A percentile compares a stretch with the other conserved stretches of the same genome.
Conservation (phyloP, 2,888 invertebrate species). For the Tiliacea citrago region DNA sequence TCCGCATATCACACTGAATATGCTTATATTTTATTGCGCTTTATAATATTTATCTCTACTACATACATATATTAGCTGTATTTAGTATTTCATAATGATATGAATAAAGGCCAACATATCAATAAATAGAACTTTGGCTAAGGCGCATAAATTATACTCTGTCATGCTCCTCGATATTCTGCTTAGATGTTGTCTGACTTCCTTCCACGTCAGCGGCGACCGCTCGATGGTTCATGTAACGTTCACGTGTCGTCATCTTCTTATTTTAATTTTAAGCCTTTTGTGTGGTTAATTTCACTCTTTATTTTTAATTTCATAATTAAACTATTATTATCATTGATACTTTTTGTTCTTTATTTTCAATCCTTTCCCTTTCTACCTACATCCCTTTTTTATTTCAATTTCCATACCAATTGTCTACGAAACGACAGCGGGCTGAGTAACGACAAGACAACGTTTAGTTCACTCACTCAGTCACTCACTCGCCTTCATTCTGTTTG, state of each 20-base stretch:
- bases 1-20: slow-evolving; percentile 83
- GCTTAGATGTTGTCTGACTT: slow-evolving; percentile 67
- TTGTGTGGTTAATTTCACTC: slow-evolving; percentile 90
- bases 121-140: slow-evolving; percentile 83
- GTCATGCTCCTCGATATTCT: slow-evolving; percentile 68
- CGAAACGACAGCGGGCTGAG: slow-evolving; percentile 70
- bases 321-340: slow-evolving; percentile 90
- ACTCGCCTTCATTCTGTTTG: slow-evolving; percentile 61
- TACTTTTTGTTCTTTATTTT: slow-evolving; percentile 87
- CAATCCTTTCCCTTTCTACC: slow-evolving; percentile 78
- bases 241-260: slow-evolving; percentile 82
- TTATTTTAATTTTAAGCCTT: slow-evolving; percentile 89
- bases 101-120: slow-evolving; percentile 87
- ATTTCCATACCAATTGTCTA: slow-evolving; percentile 82
- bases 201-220: slow-evolving; percentile 66
- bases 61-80: slow-evolving; percentile 80
- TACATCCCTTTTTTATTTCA: slow-evolving; percentile 73
- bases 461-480: slow-evolving; percentile 46
- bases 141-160: slow-evolving; percentile 78
- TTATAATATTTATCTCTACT: slow-evolving; percentile 79
- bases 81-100: slow-evolving; percentile 77
- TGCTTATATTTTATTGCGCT: slow-evolving; percentile 84
- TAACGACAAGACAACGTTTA: slow-evolving; percentile 57
- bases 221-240: slow-evolving; percentile 73
- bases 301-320: slow-evolving; percentile 90